These are phyloP conservation scores for Beroe forskalii DNA, from an alignment of 37 sponge, comb jelly and placozoan genomes.

Conservation along the genomic window DNA sequence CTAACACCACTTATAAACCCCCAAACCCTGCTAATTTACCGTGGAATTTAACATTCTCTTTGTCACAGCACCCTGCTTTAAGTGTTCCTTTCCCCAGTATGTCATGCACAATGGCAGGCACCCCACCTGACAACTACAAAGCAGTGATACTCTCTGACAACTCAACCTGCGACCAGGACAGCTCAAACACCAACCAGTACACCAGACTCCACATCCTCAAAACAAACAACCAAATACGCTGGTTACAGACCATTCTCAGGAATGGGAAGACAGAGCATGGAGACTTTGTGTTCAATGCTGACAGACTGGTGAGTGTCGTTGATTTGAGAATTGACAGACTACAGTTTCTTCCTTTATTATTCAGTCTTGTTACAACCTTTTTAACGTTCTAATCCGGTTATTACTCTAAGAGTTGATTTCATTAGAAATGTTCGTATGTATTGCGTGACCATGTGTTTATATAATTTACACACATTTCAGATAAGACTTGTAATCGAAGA, in stretches of 20 bases:
- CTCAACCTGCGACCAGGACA: not conserved
- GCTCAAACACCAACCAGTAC: not conserved
- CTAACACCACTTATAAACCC: too few species aligned
- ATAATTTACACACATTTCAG: slow-evolving; percentile 65
- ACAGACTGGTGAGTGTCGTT: slow-evolving; percentile 61
- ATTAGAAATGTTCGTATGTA: too few species aligned
- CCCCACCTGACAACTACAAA: slow-evolving; percentile 50
- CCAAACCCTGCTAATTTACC: too few species aligned
- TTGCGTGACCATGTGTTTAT: too few species aligned
- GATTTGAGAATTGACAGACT: too few species aligned
- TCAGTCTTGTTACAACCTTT: too few species aligned
- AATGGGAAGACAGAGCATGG: slow-evolving; percentile 31
- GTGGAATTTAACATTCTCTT: too few species aligned
- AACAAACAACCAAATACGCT: slow-evolving; percentile 40
- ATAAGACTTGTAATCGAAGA: slow-evolving; percentile 90
- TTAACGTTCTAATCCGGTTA: not conserved
- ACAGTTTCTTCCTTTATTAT: too few species aligned
- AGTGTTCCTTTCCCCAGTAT: not conserved
- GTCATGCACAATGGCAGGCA: slow-evolving; percentile 37
- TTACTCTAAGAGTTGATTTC: too few species aligned
- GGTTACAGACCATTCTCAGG: slow-evolving; percentile 45
- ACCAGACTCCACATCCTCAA: slow-evolving; percentile 16
- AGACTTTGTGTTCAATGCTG: slow-evolving; percentile 62
- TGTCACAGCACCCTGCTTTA: too few species aligned
- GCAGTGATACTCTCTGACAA: not conserved